phyloP scores from a whole-genome alignment of 2,797 vertebrate species.

The Aulostomus chinensis region DNA sequence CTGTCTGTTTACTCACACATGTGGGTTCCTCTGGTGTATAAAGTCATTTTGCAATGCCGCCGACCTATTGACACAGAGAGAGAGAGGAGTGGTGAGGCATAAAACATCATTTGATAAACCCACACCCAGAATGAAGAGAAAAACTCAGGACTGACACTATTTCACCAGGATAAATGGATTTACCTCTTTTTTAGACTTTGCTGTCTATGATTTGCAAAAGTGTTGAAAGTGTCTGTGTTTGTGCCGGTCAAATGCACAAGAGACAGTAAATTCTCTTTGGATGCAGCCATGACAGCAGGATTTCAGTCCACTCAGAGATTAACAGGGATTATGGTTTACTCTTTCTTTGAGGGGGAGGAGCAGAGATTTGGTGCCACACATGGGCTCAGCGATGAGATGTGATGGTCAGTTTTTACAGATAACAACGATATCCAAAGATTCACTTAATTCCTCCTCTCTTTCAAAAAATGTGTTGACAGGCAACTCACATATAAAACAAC shows the following conservation, averaged over 20 bases:
- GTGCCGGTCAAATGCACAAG: conserved; percentile 25
- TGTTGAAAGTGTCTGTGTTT: conserved; percentile 36
- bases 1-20: conserved; percentile 42
- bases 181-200: conserved; percentile 59
- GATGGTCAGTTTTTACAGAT: not conserved
- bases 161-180: conserved; percentile 1
- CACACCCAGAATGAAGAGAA: too few species aligned
- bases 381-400: not conserved
- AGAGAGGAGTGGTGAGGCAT: not conserved
- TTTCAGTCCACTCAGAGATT: conserved; percentile 66
- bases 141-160: not conserved
- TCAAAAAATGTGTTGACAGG: not conserved
- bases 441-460: too few species aligned
- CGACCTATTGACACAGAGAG: conserved; percentile 23
- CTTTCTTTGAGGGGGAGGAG: conserved; percentile 49
- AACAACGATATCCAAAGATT: too few species aligned
- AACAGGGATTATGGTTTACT: conserved; percentile 76
- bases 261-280: conserved; percentile 45
- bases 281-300: conserved; percentile 51
- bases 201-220: conserved; percentile 32
- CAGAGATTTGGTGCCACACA: conserved; percentile 14
- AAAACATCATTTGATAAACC: not conserved
- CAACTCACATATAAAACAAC: not conserved
- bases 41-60: conserved; percentile 24
- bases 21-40: conserved; percentile 29